Evolutionary conservation across 1,140 invertebrate genomes (phyloP).

Genomic region (Bombus waltoni): DNA sequence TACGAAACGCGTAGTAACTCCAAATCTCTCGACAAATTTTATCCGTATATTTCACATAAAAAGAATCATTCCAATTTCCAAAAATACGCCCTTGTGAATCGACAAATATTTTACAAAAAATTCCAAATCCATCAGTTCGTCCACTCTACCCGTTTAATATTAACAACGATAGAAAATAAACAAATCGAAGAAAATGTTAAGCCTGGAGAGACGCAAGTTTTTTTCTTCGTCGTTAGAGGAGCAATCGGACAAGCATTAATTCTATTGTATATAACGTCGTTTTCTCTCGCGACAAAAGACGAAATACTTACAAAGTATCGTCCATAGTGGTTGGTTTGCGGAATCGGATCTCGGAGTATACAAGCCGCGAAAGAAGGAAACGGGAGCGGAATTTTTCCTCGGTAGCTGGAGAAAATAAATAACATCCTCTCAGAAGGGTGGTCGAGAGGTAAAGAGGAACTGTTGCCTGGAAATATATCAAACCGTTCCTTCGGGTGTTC

Average conservation of each 20-base stretch:
- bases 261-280: neutral
- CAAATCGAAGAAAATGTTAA: neutral
- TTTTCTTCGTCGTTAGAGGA: neutral
- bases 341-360: conserved; percentile 14
- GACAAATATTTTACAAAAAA: too few species aligned
- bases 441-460: conserved; percentile 33
- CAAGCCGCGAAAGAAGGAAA: conserved; percentile 20
- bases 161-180: neutral
- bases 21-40: too few species aligned
- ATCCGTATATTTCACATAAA: too few species aligned
- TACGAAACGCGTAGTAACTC: too few species aligned
- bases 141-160: too few species aligned
- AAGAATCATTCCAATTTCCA: too few species aligned
- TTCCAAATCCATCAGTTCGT: too few species aligned
- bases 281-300: neutral
- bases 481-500: conserved; percentile 58
- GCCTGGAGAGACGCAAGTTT: neutral
- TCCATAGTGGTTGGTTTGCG: neutral
- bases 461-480: conserved; percentile 62
- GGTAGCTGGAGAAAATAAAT: conserved; percentile 55
- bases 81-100: too few species aligned
- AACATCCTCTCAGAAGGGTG: conserved; percentile 31
- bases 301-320: neutral
- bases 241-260: neutral
- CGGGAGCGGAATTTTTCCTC: conserved; percentile 46